These are phyloP conservation scores for Baronia brevicornis DNA, from an alignment of 2,888 invertebrate species.

Conservation along the genomic window DNA sequence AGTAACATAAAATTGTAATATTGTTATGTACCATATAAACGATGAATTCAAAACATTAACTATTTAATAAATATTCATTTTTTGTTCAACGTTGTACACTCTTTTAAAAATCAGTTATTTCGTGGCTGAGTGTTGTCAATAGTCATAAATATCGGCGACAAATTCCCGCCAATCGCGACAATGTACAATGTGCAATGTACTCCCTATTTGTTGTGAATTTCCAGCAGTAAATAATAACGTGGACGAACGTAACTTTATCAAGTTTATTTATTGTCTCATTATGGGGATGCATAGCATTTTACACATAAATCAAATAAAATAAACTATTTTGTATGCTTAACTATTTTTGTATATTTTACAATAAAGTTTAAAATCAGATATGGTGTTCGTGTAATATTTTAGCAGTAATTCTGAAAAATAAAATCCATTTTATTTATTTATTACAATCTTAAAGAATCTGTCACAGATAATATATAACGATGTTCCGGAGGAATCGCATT, in stretches of 20 bases:
- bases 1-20: too few relatives aligned
- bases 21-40: too few relatives aligned
- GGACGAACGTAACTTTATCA: constrained; percentile 50
- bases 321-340: not conserved
- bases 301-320: constrained; percentile 3
- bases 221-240: constrained; percentile 58
- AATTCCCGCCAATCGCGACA: constrained; percentile 64
- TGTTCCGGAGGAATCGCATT: too few relatives aligned
- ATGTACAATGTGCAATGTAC: constrained; percentile 47
- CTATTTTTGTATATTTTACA: not conserved
- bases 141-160: constrained; percentile 59
- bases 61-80: too few relatives aligned
- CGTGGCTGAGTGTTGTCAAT: constrained; percentile 33
- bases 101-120: constrained; percentile 22
- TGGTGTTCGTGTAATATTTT: too few relatives aligned
- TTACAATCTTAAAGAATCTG: too few relatives aligned
- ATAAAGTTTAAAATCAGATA: too few relatives aligned
- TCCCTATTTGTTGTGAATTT: constrained; percentile 55
- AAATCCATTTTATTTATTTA: too few relatives aligned
- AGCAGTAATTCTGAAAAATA: too few relatives aligned
- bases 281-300: constrained; percentile 24
- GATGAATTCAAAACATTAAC: too few relatives aligned
- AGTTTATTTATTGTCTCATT: constrained; percentile 66
- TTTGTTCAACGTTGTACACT: too few relatives aligned
- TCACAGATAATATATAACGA: too few relatives aligned